These are phyloP conservation scores for Megamerina dolium DNA, from an alignment of 2,888 invertebrate species.

Conservation along the genomic window DNA sequence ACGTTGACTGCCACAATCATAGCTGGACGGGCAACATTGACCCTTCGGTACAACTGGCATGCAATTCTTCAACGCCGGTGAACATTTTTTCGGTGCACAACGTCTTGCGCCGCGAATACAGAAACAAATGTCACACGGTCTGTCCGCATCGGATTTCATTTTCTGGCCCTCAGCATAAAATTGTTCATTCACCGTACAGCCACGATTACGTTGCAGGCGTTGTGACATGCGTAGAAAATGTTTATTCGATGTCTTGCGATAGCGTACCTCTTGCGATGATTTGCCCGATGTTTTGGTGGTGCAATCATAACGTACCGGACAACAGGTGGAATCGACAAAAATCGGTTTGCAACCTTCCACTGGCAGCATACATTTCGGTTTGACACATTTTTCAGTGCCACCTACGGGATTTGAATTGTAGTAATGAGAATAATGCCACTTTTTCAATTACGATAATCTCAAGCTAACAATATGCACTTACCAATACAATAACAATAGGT, in stretches of 20 bases:
- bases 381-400: constrained; percentile 68
- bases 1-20: constrained; percentile 65
- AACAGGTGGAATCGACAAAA: constrained; percentile 57
- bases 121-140: constrained; percentile 70
- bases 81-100: constrained; percentile 71
- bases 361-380: constrained; percentile 72
- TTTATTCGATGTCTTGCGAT: constrained; percentile 41
- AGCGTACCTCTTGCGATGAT: constrained; percentile 42
- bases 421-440: not conserved
- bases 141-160: constrained; percentile 52
- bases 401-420: constrained; percentile 24
- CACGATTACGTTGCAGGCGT: constrained; percentile 43
- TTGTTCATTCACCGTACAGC: constrained; percentile 58
- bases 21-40: constrained; percentile 79
- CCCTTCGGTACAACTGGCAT: constrained; percentile 67
- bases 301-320: constrained; percentile 76
- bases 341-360: constrained; percentile 57
- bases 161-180: constrained; percentile 66
- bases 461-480: constrained; percentile 18
- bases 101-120: constrained; percentile 67
- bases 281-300: constrained; percentile 40
- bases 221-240: constrained; percentile 44
- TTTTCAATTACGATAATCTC: too few species aligned
- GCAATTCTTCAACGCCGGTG: constrained; percentile 70
- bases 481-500: constrained; percentile 80